Conservation (phyloP, 2,113 vertebrate species). For the Tautogolabrus adspersus region DNA sequence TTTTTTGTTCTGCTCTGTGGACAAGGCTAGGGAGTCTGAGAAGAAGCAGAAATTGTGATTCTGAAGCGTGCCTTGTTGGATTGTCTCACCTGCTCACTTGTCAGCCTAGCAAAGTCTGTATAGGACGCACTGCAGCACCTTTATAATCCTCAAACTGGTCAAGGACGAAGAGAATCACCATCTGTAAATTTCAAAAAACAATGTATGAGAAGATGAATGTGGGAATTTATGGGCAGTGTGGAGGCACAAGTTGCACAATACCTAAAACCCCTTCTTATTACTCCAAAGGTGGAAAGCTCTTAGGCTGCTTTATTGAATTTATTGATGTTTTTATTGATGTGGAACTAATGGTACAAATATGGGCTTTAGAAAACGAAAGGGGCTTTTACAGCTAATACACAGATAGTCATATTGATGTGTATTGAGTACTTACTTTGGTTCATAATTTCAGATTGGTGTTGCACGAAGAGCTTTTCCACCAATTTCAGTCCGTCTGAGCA, state of each 20-base stretch:
- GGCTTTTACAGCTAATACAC: no score
- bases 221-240: no score
- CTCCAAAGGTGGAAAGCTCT: no score
- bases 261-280: no score
- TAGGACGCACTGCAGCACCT: slow-evolving; percentile 54
- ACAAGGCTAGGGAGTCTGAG: slow-evolving; percentile 19
- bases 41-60: slow-evolving; percentile 47
- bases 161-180: slow-evolving; percentile 24
- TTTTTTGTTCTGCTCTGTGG: slow-evolving; percentile 5
- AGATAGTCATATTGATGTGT: no score
- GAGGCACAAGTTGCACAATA: no score
- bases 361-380: no score
- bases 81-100: slow-evolving; percentile 43
- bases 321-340: no score
- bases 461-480: not conserved
- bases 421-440: no score
- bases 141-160: slow-evolving; percentile 25
- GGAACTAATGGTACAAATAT: no score
- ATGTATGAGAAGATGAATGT: slow-evolving; percentile 8
- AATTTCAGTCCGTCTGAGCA: slow-evolving; percentile 7
- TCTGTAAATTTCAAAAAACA: slow-evolving; percentile 13
- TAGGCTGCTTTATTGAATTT: no score
- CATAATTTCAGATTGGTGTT: no score
- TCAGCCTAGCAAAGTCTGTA: slow-evolving; percentile 33
- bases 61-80: slow-evolving; percentile 16